A percentile compares a stretch with the other conserved stretches of the same genome.
phyloP scores from a whole-genome alignment of 2,888 invertebrate genomes.

The Stenodema calcarata region DNA sequence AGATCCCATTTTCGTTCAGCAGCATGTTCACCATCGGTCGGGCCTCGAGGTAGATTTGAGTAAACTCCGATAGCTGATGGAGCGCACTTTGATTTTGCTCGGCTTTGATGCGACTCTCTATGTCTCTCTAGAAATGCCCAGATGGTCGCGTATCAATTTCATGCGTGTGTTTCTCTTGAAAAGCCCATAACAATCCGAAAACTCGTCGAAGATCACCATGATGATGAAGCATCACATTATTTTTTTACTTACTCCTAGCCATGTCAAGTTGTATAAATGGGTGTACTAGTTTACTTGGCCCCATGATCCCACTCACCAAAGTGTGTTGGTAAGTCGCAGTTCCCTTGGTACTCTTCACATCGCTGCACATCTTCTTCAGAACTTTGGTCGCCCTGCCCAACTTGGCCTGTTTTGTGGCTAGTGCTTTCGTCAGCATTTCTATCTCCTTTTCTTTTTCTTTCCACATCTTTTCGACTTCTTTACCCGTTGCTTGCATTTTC shows the following conservation, averaged over 20 bases:
- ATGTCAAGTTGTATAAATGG: too few species aligned
- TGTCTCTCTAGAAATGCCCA: conserved; percentile 64
- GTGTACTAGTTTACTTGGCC: not conserved
- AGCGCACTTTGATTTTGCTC: conserved; percentile 67
- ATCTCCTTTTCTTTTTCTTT: conserved; percentile 59
- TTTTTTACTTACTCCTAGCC: too few species aligned
- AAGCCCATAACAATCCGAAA: too few species aligned
- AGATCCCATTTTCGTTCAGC: conserved; percentile 56
- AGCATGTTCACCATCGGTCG: conserved; percentile 62
- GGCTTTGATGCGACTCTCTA: conserved; percentile 67
- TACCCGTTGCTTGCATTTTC: conserved; percentile 59
- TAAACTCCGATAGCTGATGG: conserved; percentile 67
- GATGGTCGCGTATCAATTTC: not conserved
- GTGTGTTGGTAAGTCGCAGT: conserved; percentile 60
- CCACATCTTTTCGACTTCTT: conserved; percentile 58
- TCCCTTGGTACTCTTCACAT: conserved; percentile 59
- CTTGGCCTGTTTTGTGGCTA: conserved; percentile 63
- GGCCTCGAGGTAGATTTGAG: conserved; percentile 62
- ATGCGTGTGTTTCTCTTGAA: not conserved
- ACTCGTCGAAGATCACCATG: too few species aligned
- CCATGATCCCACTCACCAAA: conserved; percentile 59
- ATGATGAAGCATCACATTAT: too few species aligned
- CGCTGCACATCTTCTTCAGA: conserved; percentile 62
- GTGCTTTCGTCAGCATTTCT: conserved; percentile 60
- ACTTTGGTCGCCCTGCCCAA: conserved; percentile 63